Conservation (phyloP, 2,797 vertebrate genomes). For the Lophotriccus pileatus region DNA sequence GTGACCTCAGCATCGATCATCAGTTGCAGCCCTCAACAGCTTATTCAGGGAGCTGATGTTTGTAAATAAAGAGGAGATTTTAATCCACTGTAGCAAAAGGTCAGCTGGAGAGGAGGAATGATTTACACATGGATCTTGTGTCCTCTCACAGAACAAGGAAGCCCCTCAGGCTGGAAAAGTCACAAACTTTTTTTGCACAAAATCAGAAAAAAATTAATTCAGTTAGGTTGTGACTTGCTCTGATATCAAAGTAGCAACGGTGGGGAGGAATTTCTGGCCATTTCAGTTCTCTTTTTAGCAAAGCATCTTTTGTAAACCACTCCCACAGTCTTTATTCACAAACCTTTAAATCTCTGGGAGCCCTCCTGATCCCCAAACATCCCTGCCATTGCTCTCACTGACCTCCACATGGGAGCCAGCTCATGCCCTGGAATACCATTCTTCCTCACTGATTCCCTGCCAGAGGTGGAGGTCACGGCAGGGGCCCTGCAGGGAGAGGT, state of each 20-base stretch:
- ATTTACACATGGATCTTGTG: neutral
- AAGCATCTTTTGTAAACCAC: neutral
- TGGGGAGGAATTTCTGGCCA: neutral
- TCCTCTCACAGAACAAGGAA: neutral
- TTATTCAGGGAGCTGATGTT: neutral
- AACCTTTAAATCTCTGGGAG: neutral
- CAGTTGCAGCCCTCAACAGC: neutral
- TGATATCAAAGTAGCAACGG: neutral
- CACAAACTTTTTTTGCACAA: neutral
- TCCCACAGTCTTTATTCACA: neutral
- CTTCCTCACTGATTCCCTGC: neutral
- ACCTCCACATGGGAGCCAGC: neutral
- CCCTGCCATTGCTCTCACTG: neutral
- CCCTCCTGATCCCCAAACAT: neutral
- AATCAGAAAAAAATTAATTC: neutral
- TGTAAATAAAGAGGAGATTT: conserved; percentile 26
- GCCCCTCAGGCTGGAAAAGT: neutral
- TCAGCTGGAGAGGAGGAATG: neutral
- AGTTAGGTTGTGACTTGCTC: neutral
- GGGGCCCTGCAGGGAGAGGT: neutral
- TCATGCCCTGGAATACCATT: neutral
- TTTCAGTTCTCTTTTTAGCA: neutral
- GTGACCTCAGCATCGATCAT: neutral
- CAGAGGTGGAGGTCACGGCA: neutral
- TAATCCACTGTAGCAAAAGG: neutral